Conservation (phyloP, 1,140 invertebrate species). For the Cryptotermes secundus region DNA sequence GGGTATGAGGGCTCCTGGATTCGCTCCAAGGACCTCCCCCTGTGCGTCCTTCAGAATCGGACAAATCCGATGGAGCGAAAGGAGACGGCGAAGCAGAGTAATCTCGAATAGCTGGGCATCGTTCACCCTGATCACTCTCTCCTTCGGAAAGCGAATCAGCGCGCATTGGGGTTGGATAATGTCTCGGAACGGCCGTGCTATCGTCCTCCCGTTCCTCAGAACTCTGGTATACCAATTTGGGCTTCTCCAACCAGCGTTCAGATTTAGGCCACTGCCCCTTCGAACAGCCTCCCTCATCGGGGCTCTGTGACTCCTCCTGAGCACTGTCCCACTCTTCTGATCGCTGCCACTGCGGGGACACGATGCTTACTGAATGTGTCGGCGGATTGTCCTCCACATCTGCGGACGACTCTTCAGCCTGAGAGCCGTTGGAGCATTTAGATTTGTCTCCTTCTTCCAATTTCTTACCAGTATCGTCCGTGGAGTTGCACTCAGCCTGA, state of each 20-base stretch:
- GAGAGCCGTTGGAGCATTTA: too few relatives aligned
- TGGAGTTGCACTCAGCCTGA: too few relatives aligned
- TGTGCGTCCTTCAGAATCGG: constrained; percentile 55
- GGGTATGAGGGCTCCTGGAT: constrained; percentile 45
- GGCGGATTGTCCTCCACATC: background rate
- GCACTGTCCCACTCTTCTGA: constrained; percentile 44
- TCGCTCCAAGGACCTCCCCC: constrained; percentile 42
- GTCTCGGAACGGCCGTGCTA: constrained; percentile 30
- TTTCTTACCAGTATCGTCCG: too few relatives aligned
- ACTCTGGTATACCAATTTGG: constrained; percentile 63
- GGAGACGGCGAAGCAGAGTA: constrained; percentile 43
- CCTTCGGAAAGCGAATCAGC: constrained; percentile 59
- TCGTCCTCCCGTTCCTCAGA: constrained; percentile 70
- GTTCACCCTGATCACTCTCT: constrained; percentile 51
- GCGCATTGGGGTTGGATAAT: constrained; percentile 41
- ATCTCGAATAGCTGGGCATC: constrained; percentile 38
- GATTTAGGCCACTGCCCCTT: constrained; percentile 15
- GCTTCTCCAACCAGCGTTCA: constrained; percentile 31
- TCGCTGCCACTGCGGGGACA: constrained; percentile 44
- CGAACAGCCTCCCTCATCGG: constrained; percentile 43
- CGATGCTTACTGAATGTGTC: constrained; percentile 37
- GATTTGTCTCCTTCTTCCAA: too few relatives aligned
- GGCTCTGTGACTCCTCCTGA: constrained; percentile 55
- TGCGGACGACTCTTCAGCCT: too few relatives aligned
- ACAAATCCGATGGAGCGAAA: constrained; percentile 44